Evolutionary conservation across 2,113 vertebrate species (phyloP).

Genomic region (Aythya baeri): DNA sequence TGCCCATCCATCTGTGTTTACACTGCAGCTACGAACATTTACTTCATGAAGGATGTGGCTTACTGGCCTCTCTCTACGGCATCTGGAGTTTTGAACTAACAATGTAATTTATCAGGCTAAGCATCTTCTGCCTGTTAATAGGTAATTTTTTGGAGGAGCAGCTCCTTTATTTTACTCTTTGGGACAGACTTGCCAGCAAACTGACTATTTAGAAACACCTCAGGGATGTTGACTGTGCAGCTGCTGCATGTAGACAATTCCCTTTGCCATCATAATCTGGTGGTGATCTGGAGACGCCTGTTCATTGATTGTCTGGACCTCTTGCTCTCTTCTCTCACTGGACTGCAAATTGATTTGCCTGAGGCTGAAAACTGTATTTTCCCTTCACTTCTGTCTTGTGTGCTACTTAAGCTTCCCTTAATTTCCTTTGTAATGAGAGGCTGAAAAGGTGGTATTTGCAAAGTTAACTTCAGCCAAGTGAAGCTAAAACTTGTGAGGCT

Average conservation of each 20-base stretch:
- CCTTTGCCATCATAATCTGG: not conserved
- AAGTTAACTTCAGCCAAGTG: not conserved
- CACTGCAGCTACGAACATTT: not conserved
- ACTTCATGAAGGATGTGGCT: not conserved
- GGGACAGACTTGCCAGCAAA: not conserved
- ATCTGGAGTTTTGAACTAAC: not conserved
- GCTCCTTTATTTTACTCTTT: not conserved
- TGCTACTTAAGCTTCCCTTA: not conserved
- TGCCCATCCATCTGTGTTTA: slow-evolving; percentile 6
- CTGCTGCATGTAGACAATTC: not conserved
- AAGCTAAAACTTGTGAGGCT: not conserved
- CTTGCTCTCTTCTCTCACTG: not conserved
- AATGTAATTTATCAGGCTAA: not conserved
- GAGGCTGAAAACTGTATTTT: not conserved
- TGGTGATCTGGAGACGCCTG: not conserved
- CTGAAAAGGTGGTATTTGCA: not conserved
- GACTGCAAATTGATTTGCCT: not conserved
- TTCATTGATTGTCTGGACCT: not conserved
- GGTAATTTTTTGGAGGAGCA: not conserved
- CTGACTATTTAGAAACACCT: not conserved
- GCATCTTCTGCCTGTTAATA: not conserved
- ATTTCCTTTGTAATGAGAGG: not conserved
- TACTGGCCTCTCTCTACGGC: not conserved
- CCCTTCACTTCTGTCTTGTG: not conserved
- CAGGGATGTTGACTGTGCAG: not conserved